Percentiles rank a stretch among this genome's conserved stretches.
phyloP scores from a whole-genome alignment of 1,140 invertebrate genomes.

The Polyergus mexicanus region DNA sequence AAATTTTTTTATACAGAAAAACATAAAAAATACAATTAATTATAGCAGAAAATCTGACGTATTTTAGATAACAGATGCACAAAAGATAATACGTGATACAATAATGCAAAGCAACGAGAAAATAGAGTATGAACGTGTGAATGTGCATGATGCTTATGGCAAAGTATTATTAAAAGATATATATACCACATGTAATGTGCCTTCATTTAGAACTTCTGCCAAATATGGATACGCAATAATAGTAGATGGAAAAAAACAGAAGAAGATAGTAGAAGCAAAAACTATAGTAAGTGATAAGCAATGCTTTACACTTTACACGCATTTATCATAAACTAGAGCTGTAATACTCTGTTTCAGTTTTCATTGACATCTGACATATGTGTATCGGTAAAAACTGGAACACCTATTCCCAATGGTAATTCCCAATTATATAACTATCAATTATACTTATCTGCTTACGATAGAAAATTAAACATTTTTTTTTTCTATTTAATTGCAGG shows the following conservation, averaged over 20 bases:
- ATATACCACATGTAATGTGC: conserved; percentile 87
- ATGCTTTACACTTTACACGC: no score
- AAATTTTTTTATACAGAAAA: no score
- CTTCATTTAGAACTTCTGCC: conserved; percentile 96
- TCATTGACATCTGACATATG: conserved; percentile 88
- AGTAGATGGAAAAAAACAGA: conserved; percentile 86
- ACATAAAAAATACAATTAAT: no score
- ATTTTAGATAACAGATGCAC: no score
- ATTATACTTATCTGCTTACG: neutral
- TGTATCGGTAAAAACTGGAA: conserved; percentile 96
- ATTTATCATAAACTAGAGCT: no score
- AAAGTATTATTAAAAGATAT: conserved; percentile 75
- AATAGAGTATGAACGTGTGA: conserved; percentile 11
- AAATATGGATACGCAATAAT: conserved; percentile 98
- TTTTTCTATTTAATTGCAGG: conserved; percentile 63
- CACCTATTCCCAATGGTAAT: conserved; percentile 92
- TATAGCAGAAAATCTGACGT: no score
- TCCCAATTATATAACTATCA: conserved; percentile 12
- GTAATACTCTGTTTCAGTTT: no score
- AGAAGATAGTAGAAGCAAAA: conserved; percentile 88
- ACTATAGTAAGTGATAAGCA: no score
- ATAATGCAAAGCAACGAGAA: no score
- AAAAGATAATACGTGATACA: no score
- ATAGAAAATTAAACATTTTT: neutral
- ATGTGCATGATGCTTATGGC: conserved; percentile 70